Evolutionary conservation across 2,888 invertebrate genomes (phyloP).

Genomic region (Hyposoter dolosus): DNA sequence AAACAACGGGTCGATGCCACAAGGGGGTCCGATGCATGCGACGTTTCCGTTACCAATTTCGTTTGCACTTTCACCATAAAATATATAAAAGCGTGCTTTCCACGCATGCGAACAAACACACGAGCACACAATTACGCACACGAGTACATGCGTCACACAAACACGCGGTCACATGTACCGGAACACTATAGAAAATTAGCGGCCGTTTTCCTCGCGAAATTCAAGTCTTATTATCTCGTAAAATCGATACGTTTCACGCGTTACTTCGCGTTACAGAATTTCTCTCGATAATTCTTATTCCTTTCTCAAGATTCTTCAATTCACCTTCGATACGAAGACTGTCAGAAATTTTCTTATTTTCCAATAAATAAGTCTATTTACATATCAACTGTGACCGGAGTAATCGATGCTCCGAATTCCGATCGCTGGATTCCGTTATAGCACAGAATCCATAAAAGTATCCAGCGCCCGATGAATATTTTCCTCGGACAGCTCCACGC

Average conservation of each 20-base stretch:
- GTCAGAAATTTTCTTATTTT: conserved; percentile 12
- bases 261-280: not conserved
- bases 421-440: not conserved
- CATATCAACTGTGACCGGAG: not conserved
- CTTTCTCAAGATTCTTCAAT: not conserved
- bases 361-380: not conserved
- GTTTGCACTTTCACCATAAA: conserved; percentile 68
- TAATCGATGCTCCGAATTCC: conserved; percentile 28
- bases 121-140: conserved; percentile 1
- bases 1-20: conserved; percentile 44
- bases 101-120: conserved; percentile 20
- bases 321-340: not conserved
- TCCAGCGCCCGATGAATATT: not conserved
- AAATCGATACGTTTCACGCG: not conserved
- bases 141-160: not conserved
- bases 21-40: conserved; percentile 21
- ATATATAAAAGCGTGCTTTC: conserved; percentile 57
- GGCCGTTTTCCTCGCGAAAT: conserved; percentile 21
- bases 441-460: conserved; percentile 8
- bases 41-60: conserved; percentile 64
- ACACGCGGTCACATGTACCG: conserved; percentile 13
- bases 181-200: not conserved
- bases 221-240: conserved; percentile 15
- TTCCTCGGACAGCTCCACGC: not conserved
- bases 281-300: not conserved